These are phyloP conservation scores for Hecatera dysodea DNA, from an alignment of 2,888 invertebrate genomes.

Conservation along the genomic window DNA sequence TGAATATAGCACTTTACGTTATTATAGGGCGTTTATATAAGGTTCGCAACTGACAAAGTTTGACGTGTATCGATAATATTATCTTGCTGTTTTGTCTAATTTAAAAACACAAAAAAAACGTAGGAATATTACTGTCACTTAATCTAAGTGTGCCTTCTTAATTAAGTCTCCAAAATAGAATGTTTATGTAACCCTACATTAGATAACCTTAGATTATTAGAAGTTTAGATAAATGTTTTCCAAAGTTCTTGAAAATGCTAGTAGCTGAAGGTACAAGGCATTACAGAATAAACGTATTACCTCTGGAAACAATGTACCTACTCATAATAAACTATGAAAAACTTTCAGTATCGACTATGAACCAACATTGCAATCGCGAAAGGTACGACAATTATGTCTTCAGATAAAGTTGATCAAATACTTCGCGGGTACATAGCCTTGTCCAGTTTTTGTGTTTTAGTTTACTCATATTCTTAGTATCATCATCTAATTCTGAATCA, in stretches of 20 bases:
- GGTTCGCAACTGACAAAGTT: conserved; percentile 1
- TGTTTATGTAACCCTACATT: not conserved
- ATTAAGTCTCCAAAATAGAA: not conserved
- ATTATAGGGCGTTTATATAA: not conserved
- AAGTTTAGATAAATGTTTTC: not conserved
- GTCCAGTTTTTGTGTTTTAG: conserved; percentile 27
- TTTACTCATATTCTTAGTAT: conserved; percentile 28
- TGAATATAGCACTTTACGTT: not conserved
- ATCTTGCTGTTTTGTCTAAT: not conserved
- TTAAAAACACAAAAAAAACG: not conserved
- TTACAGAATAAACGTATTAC: too few relatives aligned
- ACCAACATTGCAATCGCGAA: too few relatives aligned
- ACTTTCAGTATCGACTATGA: too few relatives aligned
- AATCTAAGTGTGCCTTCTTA: not conserved
- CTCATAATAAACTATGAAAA: too few relatives aligned
- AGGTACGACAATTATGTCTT: not conserved
- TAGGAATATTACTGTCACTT: not conserved
- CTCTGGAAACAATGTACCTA: too few relatives aligned
- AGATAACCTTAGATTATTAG: too few relatives aligned
- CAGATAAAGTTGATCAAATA: conserved; percentile 27
- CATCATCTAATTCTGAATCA: conserved; percentile 21
- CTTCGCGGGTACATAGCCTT: conserved; percentile 32
- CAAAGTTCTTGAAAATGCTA: too few relatives aligned
- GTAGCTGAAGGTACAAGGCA: too few relatives aligned
- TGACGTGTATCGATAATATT: conserved; percentile 1